Evolutionary conservation across 2,797 vertebrate species (phyloP).

Genomic region (Dryobates pubescens): DNA sequence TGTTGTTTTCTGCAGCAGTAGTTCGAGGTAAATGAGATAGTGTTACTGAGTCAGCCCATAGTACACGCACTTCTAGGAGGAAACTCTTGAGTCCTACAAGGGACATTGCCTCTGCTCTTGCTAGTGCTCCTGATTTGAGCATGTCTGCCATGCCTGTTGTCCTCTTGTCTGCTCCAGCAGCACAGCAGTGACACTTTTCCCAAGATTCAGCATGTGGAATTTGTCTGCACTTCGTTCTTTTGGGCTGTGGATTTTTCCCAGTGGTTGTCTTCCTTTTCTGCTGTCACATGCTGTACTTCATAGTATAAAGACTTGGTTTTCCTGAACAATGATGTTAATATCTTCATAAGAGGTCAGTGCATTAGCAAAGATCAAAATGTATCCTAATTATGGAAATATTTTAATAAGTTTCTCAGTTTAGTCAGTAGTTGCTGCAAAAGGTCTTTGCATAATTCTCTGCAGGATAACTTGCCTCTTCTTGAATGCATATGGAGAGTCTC

Average conservation of each 20-base stretch:
- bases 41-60: not conserved
- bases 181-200: not conserved
- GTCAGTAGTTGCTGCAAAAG: not conserved
- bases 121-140: accelerated
- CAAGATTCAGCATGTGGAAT: not conserved
- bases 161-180: not conserved
- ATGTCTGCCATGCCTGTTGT: accelerated
- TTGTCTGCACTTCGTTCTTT: not conserved
- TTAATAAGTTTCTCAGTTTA: not conserved
- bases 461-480: not conserved
- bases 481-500: not conserved
- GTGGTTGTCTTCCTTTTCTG: not conserved
- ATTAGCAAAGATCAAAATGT: not conserved
- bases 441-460: not conserved
- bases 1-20: not conserved
- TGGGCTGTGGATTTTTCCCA: accelerated
- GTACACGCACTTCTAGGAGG: accelerated
- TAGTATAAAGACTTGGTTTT: not conserved
- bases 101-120: not conserved
- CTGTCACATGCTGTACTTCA: not conserved
- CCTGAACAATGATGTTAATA: not conserved
- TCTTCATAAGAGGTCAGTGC: accelerated
- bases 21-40: not conserved
- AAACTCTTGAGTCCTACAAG: not conserved
- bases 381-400: not conserved